Base-by-base conservation (phyloP, 2,797 vertebrate genomes). In the Podarcis siculus region DNA sequence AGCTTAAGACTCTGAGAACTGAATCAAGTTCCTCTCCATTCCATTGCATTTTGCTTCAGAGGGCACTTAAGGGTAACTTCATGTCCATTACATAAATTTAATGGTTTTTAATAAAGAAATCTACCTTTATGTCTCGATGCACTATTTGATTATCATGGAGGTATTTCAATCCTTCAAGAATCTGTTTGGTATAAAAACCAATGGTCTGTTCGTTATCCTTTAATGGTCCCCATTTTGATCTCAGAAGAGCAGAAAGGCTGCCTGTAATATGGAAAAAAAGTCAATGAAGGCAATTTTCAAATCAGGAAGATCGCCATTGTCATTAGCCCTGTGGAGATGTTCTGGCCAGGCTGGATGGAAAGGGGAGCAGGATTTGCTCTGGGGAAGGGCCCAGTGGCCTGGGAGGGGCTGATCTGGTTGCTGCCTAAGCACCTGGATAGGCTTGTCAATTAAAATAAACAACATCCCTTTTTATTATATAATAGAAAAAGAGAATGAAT, bases 71-170 rank as follows among this genome's bases (percentile, higher is more conserved):
- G 19, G 13, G 23, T 27, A 21, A 42, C 27, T 39, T 75, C 3
- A 27, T 42, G 15, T 17, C 1, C 25, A 39, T 23, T 76, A 35
- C 64, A 76, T n/a, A 6, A 80, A 32, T 37, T 27, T 23, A 77
- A 82, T 82, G 58, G 30, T 88, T 88, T 86, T 10, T 13, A 12
- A 12, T 9, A 64, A 39, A 75, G 27, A 66, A 73, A 83, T 67
- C 15, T 49, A 79, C 99, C 98, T 99, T 99, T 96, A 99, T 99
- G 96, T 99, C 99, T 92, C 99, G 95, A 96, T 99, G 99, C 32
- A 98, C 99, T 72, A 99, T 99, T 97, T 99, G 99, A 97, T 99
- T 99, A 93, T 99, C 98, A 0, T 99, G 99, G 89, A 99, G 98
- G 93, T 99, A 99, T 94, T 99, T 99, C 92, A 99, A 98, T 79